Conservation (phyloP, 2,888 invertebrate genomes). For the Gordius sp. region DNA sequence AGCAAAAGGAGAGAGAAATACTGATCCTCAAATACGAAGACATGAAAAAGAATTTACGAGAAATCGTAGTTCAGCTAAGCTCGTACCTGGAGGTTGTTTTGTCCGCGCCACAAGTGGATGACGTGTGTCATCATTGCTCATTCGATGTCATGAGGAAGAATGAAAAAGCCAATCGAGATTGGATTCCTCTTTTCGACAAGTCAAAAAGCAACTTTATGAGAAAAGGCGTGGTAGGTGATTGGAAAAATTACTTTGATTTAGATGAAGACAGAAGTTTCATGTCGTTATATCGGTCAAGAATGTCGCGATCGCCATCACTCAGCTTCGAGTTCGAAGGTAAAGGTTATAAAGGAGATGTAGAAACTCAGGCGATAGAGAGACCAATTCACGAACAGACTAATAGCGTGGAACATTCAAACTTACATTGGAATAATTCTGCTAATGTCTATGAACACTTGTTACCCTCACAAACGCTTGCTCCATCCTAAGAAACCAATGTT, state of each 20-base stretch:
- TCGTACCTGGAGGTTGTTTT: conserved; percentile 42
- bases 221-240: conserved; percentile 41
- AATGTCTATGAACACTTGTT: no score
- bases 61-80: conserved; percentile 42
- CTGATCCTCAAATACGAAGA: conserved; percentile 29
- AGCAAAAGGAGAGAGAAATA: conserved; percentile 24
- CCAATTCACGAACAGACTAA: no score
- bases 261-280: conserved; percentile 45
- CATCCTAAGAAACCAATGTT: no score
- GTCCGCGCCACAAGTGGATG: conserved; percentile 30
- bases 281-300: conserved; percentile 25
- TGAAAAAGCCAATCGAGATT: conserved; percentile 41
- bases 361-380: no score
- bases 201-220: conserved; percentile 23
- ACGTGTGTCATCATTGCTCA: conserved; percentile 45
- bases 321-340: conserved; percentile 5
- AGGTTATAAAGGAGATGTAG: no score
- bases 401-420: no score
- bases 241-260: conserved; percentile 47
- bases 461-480: no score
- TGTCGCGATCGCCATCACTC: conserved; percentile 18
- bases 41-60: conserved; percentile 37
- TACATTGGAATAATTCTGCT: no score
- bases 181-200: conserved; percentile 22
- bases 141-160: conserved; percentile 57